phyloP scores from a whole-genome alignment of 1,140 invertebrate species.

The Heliothis subflexa region DNA sequence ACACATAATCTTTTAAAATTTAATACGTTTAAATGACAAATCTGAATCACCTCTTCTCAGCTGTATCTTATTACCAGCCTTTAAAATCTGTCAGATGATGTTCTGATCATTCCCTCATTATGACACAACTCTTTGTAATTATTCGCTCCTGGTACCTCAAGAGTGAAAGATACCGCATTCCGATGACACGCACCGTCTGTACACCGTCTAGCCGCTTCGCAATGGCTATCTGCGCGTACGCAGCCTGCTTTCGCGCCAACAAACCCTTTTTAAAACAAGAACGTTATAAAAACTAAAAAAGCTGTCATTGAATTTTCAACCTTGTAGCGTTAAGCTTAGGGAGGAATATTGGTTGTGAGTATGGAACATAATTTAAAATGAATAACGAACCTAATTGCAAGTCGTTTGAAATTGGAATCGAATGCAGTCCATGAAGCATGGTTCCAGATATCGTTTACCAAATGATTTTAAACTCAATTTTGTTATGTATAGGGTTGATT shows the following conservation, averaged over 20 bases:
- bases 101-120: constrained; percentile 5
- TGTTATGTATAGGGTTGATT: neutral
- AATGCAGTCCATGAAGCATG: constrained; percentile 8
- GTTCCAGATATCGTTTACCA: neutral
- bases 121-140: constrained; percentile 11
- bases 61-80: neutral
- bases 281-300: constrained; percentile 15
- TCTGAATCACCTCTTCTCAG: neutral
- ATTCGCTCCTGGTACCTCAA: constrained; percentile 21
- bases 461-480: constrained; percentile 1
- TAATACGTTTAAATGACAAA: neutral
- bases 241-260: constrained; percentile 60
- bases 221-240: constrained; percentile 66
- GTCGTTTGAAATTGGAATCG: constrained; percentile 33
- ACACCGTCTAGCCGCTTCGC: constrained; percentile 66
- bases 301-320: constrained; percentile 49
- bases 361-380: constrained; percentile 19
- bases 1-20: no score
- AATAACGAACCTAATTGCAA: constrained; percentile 29
- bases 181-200: constrained; percentile 61
- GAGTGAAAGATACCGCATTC: constrained; percentile 54
- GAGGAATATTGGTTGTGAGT: neutral
- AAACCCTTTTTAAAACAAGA: constrained; percentile 35
- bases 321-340: neutral
- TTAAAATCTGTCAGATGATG: neutral